phyloP scores from a whole-genome alignment of 2,113 vertebrate genomes.

The Heterotis niloticus region DNA sequence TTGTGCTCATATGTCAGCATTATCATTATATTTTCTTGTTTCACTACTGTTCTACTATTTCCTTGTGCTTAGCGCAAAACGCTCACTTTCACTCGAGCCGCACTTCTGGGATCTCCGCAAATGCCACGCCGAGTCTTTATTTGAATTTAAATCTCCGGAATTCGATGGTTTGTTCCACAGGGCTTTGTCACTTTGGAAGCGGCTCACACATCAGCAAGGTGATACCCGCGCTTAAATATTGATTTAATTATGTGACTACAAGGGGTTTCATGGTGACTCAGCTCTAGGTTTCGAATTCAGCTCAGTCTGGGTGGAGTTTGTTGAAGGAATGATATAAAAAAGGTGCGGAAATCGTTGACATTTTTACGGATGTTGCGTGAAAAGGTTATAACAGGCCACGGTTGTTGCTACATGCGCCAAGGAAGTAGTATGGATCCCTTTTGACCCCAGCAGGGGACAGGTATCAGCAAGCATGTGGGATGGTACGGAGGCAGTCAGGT shows the following conservation, averaged over 20 bases:
- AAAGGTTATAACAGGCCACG: neutral
- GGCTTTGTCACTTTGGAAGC: no score
- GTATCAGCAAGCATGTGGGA: neutral
- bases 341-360: neutral
- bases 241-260: no score
- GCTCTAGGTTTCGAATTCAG: no score
- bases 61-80: neutral
- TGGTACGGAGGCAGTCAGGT: neutral
- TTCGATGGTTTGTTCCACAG: no score
- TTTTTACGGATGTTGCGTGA: neutral
- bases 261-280: no score
- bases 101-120: neutral
- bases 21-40: neutral
- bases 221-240: no score
- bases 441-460: neutral
- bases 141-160: no score
- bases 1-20: constrained; percentile 5
- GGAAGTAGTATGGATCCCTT: neutral
- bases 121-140: neutral
- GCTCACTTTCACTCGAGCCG: neutral
- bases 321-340: no score
- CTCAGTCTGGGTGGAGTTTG: no score
- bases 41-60: neutral
- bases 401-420: neutral
- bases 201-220: no score